Evolutionary conservation across 1,140 invertebrate genomes (phyloP).

Genomic region (Battus philenor): DNA sequence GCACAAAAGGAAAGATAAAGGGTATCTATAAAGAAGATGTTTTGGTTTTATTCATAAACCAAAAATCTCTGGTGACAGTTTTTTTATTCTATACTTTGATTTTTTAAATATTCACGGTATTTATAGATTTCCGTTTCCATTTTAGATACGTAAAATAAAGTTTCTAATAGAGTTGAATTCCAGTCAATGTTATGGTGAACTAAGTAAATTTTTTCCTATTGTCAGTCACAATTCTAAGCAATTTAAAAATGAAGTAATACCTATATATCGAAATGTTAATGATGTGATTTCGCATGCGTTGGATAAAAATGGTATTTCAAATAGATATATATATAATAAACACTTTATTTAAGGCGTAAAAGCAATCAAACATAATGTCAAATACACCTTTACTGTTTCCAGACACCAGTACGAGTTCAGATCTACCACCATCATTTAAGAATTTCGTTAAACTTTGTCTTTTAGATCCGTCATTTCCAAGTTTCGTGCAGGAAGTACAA

Average conservation of each 20-base stretch:
- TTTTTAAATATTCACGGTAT: background rate
- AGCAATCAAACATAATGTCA: background rate
- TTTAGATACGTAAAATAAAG: conserved; percentile 52
- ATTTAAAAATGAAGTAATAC: conserved; percentile 18
- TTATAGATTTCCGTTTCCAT: no score
- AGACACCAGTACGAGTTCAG: conserved; percentile 12
- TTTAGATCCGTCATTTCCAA: conserved; percentile 57
- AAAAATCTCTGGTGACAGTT: conserved; percentile 17
- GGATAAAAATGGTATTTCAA: conserved; percentile 29
- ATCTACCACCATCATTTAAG: conserved; percentile 29
- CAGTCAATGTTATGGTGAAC: conserved; percentile 26
- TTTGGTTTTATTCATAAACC: conserved; percentile 40
- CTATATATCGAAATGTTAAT: conserved; percentile 37
- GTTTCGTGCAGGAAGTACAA: conserved; percentile 48
- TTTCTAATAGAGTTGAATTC: conserved; percentile 45
- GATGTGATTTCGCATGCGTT: conserved; percentile 39
- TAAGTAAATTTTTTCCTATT: conserved; percentile 42
- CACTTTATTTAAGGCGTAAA: background rate
- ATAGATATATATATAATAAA: background rate
- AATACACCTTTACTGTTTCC: conserved; percentile 30
- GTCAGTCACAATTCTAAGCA: conserved; percentile 27
- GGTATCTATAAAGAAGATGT: conserved; percentile 57
- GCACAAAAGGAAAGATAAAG: conserved; percentile 51
- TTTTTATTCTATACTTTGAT: conserved; percentile 4
- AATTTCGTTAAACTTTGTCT: conserved; percentile 62